phyloP scores from a whole-genome alignment of 2,797 vertebrate species.

The Uromys caudimaculatus region DNA sequence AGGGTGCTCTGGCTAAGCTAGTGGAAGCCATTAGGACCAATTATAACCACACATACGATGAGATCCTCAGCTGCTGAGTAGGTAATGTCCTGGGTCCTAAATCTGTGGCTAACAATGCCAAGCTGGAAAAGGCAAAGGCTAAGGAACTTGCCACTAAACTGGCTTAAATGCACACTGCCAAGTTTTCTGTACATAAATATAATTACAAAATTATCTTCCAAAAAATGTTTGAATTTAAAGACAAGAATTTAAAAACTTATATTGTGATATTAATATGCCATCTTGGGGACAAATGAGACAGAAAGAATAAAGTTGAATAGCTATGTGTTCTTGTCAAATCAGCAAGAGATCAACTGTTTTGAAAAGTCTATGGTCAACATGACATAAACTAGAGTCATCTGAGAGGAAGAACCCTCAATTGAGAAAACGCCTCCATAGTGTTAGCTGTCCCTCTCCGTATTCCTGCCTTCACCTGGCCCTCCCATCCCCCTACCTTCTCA shows the following conservation, averaged over 20 bases:
- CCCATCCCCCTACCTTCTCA: neutral
- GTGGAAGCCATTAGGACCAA: neutral
- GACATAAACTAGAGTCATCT: neutral
- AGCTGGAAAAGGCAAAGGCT: neutral
- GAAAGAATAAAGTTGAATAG: neutral
- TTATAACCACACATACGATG: neutral
- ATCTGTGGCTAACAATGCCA: neutral
- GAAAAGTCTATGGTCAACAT: neutral
- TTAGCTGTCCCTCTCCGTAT: neutral
- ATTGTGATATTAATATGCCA: neutral
- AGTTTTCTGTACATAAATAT: neutral
- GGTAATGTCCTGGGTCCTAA: neutral
- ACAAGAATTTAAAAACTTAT: neutral
- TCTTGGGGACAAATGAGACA: neutral
- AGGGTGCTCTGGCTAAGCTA: neutral
- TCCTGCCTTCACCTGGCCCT: neutral
- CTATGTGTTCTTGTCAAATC: neutral
- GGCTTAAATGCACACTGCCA: neutral
- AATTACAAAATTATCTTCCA: neutral
- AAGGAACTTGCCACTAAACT: neutral
- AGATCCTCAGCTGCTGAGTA: neutral
- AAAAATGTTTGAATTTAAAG: neutral
- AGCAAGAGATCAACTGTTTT: neutral
- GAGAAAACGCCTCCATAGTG: neutral
- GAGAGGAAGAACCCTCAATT: neutral